Evolutionary conservation across 2,113 vertebrate species (phyloP).

Genomic region (Todiramphus saurophagus): DNA sequence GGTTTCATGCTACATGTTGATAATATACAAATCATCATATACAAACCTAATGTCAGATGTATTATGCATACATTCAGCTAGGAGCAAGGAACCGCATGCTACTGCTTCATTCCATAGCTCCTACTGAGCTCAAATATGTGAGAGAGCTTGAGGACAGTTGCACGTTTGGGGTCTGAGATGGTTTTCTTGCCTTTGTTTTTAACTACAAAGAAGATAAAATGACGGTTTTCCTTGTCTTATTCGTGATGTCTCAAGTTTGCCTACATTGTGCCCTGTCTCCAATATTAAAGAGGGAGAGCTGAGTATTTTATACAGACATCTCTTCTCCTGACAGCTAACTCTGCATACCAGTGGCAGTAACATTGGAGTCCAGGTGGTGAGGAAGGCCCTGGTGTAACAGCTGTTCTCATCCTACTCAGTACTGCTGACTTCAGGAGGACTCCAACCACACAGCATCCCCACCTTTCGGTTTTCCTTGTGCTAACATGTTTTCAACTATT

Average conservation of each 20-base stretch:
- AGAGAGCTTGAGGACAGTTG: not conserved
- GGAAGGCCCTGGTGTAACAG: not conserved
- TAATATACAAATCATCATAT: not conserved
- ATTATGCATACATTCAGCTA: not conserved
- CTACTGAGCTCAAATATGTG: not conserved
- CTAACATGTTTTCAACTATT: not conserved
- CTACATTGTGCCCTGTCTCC: not conserved
- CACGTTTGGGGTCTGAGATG: not conserved
- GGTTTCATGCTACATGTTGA: not conserved
- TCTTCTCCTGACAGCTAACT: not conserved
- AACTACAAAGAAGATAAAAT: not conserved
- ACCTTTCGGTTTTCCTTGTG: not conserved
- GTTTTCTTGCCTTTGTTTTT: not conserved
- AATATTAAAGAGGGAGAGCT: not conserved
- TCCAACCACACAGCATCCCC: not conserved
- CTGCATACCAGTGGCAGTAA: rapidly evolving
- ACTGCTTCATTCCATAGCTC: not conserved
- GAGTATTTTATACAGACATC: not conserved
- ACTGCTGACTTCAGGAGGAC: not conserved
- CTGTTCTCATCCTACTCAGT: not conserved
- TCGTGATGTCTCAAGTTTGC: not conserved
- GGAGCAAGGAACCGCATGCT: not conserved
- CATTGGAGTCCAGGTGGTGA: not conserved
- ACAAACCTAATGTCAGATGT: not conserved
- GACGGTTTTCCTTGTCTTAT: not conserved